phyloP scores from a whole-genome alignment of 2,888 invertebrate genomes.

The Campaea margaritaria region DNA sequence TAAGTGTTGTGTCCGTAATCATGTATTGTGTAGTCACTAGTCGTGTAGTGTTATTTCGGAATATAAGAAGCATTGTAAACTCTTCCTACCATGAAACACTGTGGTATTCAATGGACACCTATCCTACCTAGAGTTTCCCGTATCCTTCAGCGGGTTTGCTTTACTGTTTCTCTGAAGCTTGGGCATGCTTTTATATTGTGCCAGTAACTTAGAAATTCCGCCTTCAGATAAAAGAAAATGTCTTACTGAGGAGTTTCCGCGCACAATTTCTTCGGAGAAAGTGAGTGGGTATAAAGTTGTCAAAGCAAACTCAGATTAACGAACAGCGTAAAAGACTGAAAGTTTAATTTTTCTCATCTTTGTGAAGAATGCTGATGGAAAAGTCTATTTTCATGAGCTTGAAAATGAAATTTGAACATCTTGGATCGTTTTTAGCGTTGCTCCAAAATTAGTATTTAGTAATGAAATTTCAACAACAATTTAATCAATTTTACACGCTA shows the following conservation, averaged over 20 bases:
- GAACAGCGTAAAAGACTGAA: constrained; percentile 18
- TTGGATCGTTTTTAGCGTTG: too few relatives aligned
- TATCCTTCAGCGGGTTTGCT: background rate
- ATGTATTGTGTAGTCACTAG: too few relatives aligned
- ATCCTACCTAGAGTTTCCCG: background rate
- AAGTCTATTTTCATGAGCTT: background rate
- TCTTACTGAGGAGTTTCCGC: constrained; percentile 57
- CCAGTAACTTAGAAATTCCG: constrained; percentile 57
- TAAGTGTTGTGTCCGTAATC: too few relatives aligned
- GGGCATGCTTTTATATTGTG: constrained; percentile 2
- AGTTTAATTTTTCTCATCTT: constrained; percentile 19
- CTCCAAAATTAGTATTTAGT: too few relatives aligned
- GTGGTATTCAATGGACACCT: background rate
- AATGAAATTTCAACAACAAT: too few relatives aligned
- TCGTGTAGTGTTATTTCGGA: too few relatives aligned
- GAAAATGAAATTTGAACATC: background rate
- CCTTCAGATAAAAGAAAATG: constrained; percentile 70
- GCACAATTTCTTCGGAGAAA: constrained; percentile 38
- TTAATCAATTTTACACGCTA: too few relatives aligned
- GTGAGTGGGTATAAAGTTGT: constrained; percentile 39
- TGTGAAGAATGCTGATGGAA: constrained; percentile 3
- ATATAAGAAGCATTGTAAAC: too few relatives aligned
- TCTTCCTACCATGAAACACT: too few relatives aligned
- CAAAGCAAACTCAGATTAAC: constrained; percentile 38
- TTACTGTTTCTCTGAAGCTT: background rate